phyloP scores from a whole-genome alignment of 53 echinoderm and acorn worm species.

The Apostichopus leukothele region DNA sequence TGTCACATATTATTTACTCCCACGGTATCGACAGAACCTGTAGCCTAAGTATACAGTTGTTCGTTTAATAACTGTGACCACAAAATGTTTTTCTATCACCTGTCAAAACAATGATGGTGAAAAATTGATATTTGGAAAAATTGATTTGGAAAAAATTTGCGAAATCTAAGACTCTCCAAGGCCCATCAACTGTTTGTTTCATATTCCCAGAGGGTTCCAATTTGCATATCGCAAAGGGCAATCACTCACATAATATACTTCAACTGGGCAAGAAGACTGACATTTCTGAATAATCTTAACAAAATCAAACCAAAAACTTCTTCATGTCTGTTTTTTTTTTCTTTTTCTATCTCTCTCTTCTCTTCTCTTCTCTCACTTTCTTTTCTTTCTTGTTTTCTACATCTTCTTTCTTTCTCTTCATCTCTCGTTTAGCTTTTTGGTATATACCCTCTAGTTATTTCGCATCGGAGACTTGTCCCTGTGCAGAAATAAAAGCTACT shows the following conservation, averaged over 20 bases:
- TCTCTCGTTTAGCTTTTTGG: too few species aligned
- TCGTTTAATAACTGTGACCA: background rate
- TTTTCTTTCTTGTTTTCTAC: background rate
- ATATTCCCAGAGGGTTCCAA: constrained; percentile 1
- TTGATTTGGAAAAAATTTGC: constrained; percentile 22
- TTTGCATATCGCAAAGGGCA: constrained; percentile 36
- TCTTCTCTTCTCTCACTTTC: background rate
- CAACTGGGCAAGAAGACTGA: background rate
- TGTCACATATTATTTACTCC: background rate
- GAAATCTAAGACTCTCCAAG: constrained; percentile 37
- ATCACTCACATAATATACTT: constrained; percentile 5
- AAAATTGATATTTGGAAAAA: constrained; percentile 11
- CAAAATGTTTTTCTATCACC: constrained; percentile 30
- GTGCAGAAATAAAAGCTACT: constrained; percentile 6
- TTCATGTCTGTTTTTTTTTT: background rate
- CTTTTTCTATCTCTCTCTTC: background rate
- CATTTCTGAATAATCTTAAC: background rate
- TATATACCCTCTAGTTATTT: background rate
- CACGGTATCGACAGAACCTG: background rate
- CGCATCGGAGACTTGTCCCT: constrained; percentile 8
- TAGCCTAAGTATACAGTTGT: background rate
- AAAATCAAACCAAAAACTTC: background rate
- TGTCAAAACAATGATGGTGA: constrained; percentile 27
- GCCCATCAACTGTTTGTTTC: constrained; percentile 36
- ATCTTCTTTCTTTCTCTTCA: background rate